Evolutionary conservation across 1,140 invertebrate species (phyloP).

Genomic region (Bilobella aurantiaca): DNA sequence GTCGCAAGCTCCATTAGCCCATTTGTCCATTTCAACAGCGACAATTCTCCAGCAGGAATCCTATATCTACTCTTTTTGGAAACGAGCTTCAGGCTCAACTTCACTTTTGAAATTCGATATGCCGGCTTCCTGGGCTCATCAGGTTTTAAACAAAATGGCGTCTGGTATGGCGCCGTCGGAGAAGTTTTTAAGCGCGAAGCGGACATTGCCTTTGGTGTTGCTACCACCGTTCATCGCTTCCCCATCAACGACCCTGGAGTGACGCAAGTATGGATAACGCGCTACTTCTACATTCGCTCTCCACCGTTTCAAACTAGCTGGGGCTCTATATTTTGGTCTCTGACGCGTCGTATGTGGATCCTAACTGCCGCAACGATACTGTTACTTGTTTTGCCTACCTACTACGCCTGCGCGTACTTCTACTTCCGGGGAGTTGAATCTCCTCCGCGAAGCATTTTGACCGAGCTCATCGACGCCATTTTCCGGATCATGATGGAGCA

Average conservation of each 20-base stretch:
- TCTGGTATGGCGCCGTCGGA: conserved; percentile 4
- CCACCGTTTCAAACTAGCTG: neutral
- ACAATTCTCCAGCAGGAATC: neutral
- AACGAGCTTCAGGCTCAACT: neutral
- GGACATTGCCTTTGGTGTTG: conserved; percentile 5
- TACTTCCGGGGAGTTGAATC: neutral
- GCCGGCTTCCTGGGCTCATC: neutral
- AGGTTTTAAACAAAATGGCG: conserved; percentile 3
- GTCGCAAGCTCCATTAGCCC: neutral
- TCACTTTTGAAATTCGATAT: conserved; percentile 2
- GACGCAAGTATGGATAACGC: neutral
- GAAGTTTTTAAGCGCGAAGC: conserved; percentile 5
- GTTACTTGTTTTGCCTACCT: neutral
- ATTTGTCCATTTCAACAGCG: neutral
- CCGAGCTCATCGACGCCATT: neutral
- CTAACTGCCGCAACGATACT: neutral
- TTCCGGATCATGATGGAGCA: neutral
- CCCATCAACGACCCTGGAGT: neutral
- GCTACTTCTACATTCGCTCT: neutral
- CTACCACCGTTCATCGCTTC: neutral
- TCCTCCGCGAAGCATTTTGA: neutral
- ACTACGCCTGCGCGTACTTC: neutral
- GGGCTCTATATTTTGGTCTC: neutral
- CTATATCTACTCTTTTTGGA: neutral
- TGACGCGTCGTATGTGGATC: neutral